These are phyloP conservation scores for Lepidurus arcticus DNA, from an alignment of 1,140 invertebrate genomes.

Conservation along the genomic window DNA sequence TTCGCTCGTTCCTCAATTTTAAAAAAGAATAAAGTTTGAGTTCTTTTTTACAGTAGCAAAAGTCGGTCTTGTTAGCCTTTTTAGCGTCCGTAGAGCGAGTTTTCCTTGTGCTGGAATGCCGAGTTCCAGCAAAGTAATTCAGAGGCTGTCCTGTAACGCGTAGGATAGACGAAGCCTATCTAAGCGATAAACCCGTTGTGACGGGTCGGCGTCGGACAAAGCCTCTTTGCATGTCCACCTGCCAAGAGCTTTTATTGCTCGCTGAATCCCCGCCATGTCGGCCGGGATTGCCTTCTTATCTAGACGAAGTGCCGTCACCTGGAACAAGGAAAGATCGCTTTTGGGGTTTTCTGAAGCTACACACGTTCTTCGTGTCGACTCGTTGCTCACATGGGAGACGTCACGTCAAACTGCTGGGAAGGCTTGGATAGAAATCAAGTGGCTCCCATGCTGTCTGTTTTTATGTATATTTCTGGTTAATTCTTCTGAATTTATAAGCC, in stretches of 20 bases:
- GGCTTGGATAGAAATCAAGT: neutral
- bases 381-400: neutral
- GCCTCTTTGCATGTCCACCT: slow-evolving; percentile 20
- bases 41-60: neutral
- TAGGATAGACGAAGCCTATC: slow-evolving; percentile 10
- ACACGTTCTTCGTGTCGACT: neutral
- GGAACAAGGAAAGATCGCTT: slow-evolving; percentile 17
- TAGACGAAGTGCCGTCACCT: slow-evolving; percentile 20
- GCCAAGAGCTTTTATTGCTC: slow-evolving; percentile 21
- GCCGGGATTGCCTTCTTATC: slow-evolving; percentile 12
- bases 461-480: slow-evolving; percentile 5
- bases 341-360: neutral
- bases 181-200: slow-evolving; percentile 17
- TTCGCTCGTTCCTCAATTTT: neutral
- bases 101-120: neutral
- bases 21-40: neutral
- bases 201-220: slow-evolving; percentile 17
- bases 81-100: neutral
- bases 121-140: slow-evolving; percentile 5
- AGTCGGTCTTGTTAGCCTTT: neutral
- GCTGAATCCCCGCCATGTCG: slow-evolving; percentile 18
- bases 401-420: neutral
- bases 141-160: slow-evolving; percentile 9
- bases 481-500: neutral
- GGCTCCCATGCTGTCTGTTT: slow-evolving; percentile 20